Evolutionary conservation across 2,113 vertebrate genomes (phyloP), one percentile per base, ranked within the genome.

Genomic region (Perognathus longimembris): DNA sequence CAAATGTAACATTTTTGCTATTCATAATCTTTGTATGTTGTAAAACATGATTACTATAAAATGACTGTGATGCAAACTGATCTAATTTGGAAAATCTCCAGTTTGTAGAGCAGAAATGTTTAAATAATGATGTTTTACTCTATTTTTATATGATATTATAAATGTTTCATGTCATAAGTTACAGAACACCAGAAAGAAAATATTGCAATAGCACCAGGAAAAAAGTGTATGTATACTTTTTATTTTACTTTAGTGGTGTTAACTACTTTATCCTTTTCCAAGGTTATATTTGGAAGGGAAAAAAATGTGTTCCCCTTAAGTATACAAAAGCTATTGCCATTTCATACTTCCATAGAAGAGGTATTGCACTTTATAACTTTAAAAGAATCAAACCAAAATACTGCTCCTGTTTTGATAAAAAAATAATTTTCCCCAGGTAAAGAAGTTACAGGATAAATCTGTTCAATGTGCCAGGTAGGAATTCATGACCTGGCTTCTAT

Each of bases 401-500:
- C 79, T 89, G 93, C 74, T 95, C 70, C 64, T 69, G 90, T 82
- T 96, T 86, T 93, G 80, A 95, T 96, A 70, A 95, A 78, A n/a
- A 92, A 86, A 96, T 95, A 87, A 96, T 97, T 97, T 97, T 45
- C 73, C 74, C 85, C 38, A 66, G 36, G 79, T 92, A 88, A 50
- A 87, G 21, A 94, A 91, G 90, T 88, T 96, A 28, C 14, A 95
- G 86, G 96, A 90, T 59, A 97, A 97, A 96, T 97, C 92, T 88
- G 88, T 85, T 34, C 32, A 69, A 76, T 82, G 83, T 96, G 81
- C 93, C 89, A 95, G 45, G 4, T 28, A 95, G 15, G 85, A 93
- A 97, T 97, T 95, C 92, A 96, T 95, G 92, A 97, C 89, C 74
- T 88, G 57, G 90, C 77, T 96, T 78, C 93, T 92, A 91, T 93